These are phyloP conservation scores for Blera fallax DNA, from an alignment of 2,888 invertebrate species.

Conservation along the genomic window DNA sequence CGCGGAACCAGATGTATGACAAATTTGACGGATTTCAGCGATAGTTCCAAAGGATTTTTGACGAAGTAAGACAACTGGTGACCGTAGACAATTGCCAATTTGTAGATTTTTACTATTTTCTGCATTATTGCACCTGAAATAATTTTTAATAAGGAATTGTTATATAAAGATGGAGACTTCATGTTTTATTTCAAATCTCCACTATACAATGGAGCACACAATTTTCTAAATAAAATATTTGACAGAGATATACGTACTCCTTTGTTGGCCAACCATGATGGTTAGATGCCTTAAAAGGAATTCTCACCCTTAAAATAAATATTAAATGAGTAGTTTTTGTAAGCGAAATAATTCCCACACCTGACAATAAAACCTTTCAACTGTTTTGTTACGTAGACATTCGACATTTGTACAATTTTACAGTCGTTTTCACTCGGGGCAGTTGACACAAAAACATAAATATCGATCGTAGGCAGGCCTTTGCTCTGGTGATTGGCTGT, in stretches of 20 bases:
- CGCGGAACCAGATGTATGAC: slow-evolving; percentile 51
- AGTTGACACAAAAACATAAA: background rate
- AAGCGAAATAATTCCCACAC: background rate
- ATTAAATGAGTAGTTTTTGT: too few relatives aligned
- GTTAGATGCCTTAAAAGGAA: background rate
- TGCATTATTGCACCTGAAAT: slow-evolving; percentile 79
- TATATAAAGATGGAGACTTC: background rate
- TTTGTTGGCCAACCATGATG: too few relatives aligned
- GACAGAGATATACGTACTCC: too few relatives aligned
- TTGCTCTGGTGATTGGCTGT: background rate
- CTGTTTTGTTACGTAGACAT: background rate
- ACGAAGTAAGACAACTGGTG: slow-evolving; percentile 79
- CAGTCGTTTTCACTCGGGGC: background rate
- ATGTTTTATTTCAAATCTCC: background rate
- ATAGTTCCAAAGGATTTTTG: slow-evolving; percentile 81
- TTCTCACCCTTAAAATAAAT: background rate
- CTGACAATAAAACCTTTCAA: background rate
- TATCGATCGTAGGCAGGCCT: background rate
- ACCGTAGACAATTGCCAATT: slow-evolving; percentile 79
- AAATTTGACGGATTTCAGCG: slow-evolving; percentile 75
- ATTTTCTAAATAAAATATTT: too few relatives aligned
- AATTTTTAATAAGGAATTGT: background rate
- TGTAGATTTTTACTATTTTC: slow-evolving; percentile 75
- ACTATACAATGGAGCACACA: too few relatives aligned
- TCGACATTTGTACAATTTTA: background rate